These are phyloP conservation scores for Pelecanoides urinatrix DNA, from an alignment of 2,113 vertebrate genomes.

Conservation along the genomic window DNA sequence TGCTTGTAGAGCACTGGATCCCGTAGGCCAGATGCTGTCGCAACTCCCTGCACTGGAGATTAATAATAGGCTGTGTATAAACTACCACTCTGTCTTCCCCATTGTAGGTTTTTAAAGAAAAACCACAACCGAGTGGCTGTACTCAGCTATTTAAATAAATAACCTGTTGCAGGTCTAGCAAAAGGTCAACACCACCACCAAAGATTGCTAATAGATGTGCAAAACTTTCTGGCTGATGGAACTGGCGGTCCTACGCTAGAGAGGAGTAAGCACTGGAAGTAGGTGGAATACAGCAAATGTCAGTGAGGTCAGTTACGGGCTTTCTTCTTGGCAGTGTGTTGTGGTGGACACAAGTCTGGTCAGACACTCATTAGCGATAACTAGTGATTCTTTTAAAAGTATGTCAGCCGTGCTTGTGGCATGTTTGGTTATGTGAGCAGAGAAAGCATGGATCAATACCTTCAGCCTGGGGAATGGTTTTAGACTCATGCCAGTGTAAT, in stretches of 20 bases:
- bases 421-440: too few relatives aligned
- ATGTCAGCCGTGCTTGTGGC: not conserved
- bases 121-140: not conserved
- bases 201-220: not conserved
- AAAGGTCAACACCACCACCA: not conserved
- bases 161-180: not conserved
- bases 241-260: accelerated
- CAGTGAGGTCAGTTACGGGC: accelerated
- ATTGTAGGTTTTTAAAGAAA: not conserved
- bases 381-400: not conserved
- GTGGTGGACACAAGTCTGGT: not conserved
- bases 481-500: not conserved
- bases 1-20: not conserved
- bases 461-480: not conserved
- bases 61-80: not conserved
- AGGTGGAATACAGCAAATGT: not conserved
- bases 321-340: not conserved
- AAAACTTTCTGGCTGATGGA: not conserved
- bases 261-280: not conserved
- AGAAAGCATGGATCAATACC: not conserved
- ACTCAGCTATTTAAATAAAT: not conserved
- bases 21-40: not conserved
- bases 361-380: not conserved
- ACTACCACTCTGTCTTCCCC: not conserved
- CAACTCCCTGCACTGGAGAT: not conserved